phyloP scores from a whole-genome alignment of 2,797 vertebrate species.

The Stomatorhinus walkeri region DNA sequence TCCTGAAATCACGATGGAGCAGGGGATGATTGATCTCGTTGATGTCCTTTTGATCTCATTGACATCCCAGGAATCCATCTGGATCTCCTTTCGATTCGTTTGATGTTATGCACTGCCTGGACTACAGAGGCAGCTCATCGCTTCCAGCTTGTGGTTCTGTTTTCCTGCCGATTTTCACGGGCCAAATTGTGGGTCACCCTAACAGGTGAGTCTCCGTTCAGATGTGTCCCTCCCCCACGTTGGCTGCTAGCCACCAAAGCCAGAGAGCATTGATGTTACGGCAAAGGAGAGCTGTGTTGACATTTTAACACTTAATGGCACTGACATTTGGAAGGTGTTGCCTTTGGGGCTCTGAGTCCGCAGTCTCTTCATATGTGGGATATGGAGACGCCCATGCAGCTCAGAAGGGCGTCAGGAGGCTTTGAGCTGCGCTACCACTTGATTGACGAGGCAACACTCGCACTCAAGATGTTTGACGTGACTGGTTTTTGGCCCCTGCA shows the following conservation, averaged over 20 bases:
- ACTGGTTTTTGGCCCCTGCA: neutral
- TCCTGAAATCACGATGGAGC: neutral
- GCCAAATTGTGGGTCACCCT: neutral
- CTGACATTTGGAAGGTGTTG: neutral
- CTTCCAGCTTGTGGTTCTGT: neutral
- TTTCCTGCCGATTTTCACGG: neutral
- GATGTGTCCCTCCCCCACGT: neutral
- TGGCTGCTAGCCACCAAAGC: neutral
- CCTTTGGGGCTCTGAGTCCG: neutral
- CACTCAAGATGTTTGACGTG: neutral
- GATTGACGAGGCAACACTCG: neutral
- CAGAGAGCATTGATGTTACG: too few species aligned
- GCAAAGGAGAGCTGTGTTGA: neutral
- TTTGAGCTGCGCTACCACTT: neutral
- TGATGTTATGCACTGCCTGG: conserved; percentile 10
- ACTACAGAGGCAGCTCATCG: neutral
- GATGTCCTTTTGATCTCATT: conserved; percentile 6
- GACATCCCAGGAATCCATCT: conserved; percentile 15
- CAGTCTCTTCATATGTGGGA: neutral
- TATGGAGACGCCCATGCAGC: neutral
- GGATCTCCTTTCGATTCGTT: neutral
- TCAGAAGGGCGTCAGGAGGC: neutral
- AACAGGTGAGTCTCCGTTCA: neutral
- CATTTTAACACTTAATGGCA: neutral
- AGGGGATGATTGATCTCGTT: conserved; percentile 1